Evolutionary conservation across 2,888 invertebrate genomes (phyloP).

Genomic region (Bombylius discolor): DNA sequence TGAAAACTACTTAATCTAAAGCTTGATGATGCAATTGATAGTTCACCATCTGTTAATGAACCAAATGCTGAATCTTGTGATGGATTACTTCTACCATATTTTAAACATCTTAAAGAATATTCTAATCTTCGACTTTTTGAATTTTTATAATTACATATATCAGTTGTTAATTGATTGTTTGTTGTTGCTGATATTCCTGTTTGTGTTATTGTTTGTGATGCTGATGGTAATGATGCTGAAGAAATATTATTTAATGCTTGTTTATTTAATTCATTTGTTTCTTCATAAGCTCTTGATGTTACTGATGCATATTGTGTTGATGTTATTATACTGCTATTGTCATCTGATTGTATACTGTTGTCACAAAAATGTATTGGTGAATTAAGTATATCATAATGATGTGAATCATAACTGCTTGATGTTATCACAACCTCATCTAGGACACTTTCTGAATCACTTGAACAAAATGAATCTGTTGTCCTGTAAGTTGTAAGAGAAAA

Average conservation of each 20-base stretch:
- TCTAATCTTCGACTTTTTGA: conserved; percentile 36
- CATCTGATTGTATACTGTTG: conserved; percentile 32
- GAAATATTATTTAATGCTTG: too few relatives aligned
- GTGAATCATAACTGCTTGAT: conserved; percentile 21
- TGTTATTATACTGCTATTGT: conserved; percentile 23
- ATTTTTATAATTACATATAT: conserved; percentile 35
- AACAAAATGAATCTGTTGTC: conserved; percentile 37
- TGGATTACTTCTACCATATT: conserved; percentile 36
- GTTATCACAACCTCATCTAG: conserved; percentile 35
- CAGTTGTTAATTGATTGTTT: conserved; percentile 31
- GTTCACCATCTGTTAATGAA: conserved; percentile 35
- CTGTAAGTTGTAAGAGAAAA: conserved; percentile 20
- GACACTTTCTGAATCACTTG: conserved; percentile 35
- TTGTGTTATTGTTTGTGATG: background rate
- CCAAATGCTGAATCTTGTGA: conserved; percentile 38
- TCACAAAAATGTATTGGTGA: conserved; percentile 37
- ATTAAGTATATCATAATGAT: conserved; percentile 28
- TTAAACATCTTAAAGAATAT: conserved; percentile 34
- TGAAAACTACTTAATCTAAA: conserved; percentile 36
- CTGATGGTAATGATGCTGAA: background rate
- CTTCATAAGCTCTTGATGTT: conserved; percentile 6
- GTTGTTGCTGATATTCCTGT: background rate
- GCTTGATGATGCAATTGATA: conserved; percentile 35
- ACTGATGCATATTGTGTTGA: conserved; percentile 13
- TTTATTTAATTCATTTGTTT: conserved; percentile 1